Evolutionary conservation across 2,113 vertebrate species (phyloP).

Genomic region (Periophthalmodon schlosseri): DNA sequence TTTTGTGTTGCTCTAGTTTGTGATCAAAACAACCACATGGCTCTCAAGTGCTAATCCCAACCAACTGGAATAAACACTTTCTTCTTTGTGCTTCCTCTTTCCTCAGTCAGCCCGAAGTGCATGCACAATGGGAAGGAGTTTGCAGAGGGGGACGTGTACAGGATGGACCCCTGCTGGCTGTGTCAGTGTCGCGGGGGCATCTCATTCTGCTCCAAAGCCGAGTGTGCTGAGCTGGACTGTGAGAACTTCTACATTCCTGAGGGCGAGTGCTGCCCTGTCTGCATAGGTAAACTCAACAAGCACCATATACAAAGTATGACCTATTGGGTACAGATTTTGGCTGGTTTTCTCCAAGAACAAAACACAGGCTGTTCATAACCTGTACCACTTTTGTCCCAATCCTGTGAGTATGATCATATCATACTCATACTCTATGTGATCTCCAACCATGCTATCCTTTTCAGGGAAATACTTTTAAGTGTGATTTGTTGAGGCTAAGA

Average conservation of each 20-base stretch:
- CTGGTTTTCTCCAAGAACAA: neutral
- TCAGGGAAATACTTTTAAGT: neutral
- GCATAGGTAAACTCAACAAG: constrained; percentile 69
- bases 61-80: constrained; percentile 33
- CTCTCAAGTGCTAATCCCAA: constrained; percentile 9
- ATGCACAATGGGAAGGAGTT: constrained; percentile 76
- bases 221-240: constrained; percentile 79
- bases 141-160: constrained; percentile 79
- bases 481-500: neutral
- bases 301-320: neutral
- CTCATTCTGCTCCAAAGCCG: constrained; percentile 83
- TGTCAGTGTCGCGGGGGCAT: constrained; percentile 82
- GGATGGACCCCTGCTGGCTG: constrained; percentile 82
- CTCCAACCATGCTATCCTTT: neutral
- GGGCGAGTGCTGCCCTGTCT: constrained; percentile 83
- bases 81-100: constrained; percentile 19
- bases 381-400: constrained; percentile 6
- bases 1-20: constrained; percentile 27
- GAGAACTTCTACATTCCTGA: constrained; percentile 82
- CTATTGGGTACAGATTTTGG: neutral
- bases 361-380: neutral
- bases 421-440: neutral
- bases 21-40: constrained; percentile 17
- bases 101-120: constrained; percentile 74
- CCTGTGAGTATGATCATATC: constrained; percentile 35